Evolutionary conservation across 1,140 invertebrate genomes (phyloP), one percentile per base, ranked within the genome.

Genomic region (Thaumatotibia leucotreta): DNA sequence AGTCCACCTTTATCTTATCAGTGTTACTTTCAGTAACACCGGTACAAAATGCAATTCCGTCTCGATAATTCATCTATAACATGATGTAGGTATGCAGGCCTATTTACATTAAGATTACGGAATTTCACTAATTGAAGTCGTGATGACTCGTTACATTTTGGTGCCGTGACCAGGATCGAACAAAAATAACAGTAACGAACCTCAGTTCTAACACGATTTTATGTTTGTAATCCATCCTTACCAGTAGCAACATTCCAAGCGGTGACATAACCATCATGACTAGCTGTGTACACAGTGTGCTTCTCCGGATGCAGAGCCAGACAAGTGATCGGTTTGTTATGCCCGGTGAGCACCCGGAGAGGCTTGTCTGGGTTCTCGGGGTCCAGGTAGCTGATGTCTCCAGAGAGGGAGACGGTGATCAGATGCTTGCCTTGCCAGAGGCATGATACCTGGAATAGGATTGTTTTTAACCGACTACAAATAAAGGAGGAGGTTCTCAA

Each of bases 271-370:
- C 98, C 98, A 85, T 99, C 98, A 74, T 98, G 97, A 75, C 97
- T 98, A 4, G 97, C 98, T 0, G 98, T 99, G 82, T 96, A 99
- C 61, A 99, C 94, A 52, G 92, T 94, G 63, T 92, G 92, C 69
- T 94, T 93, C 84, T 98, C 96, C 52, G 94, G 93, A 77, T 94
- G 95, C 8, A 97, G 86, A 0, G 95, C 94, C 77, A 99, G 92
- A n/a, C 97, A 95, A 45, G 98, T 99, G 65, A 99, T 99, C 5
- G 98, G 97, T 86, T 99, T 99, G 83, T 99, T 99, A 90, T 99
- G 99, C 5, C 97, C 99, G 92, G 98, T 98, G 61, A 99, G 89
- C 74, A 99, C 93, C 69, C 96, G 94, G n/a, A 95, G 81, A 1
- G 97, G 97, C 77, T 96, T 96, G 2, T 92, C 83, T 2, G 98